Percentiles rank a stretch among this genome's conserved stretches.
Evolutionary conservation across 2,113 vertebrate species (phyloP).

Genomic region (Sprattus sprattus): DNA sequence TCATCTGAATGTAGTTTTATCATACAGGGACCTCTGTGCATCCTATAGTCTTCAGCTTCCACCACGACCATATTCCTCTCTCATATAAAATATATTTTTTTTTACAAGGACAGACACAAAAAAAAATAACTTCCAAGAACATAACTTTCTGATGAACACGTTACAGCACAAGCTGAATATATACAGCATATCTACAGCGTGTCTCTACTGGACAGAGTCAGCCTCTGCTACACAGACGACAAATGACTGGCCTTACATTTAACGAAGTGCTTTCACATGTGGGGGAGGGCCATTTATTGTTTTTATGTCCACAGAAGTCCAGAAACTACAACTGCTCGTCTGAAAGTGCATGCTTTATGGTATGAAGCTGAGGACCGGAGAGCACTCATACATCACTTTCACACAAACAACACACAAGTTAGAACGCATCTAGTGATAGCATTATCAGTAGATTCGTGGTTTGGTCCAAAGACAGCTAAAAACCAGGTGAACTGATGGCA

Average conservation of each 20-base stretch:
- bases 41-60: neutral
- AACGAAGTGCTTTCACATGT: slow-evolving; percentile 58
- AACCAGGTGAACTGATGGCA: slow-evolving; percentile 25
- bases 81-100: slow-evolving; percentile 70
- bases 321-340: slow-evolving; percentile 10
- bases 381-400: slow-evolving; percentile 31
- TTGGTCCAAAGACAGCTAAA: slow-evolving; percentile 45
- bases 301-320: slow-evolving; percentile 5
- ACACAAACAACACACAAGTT: slow-evolving; percentile 17
- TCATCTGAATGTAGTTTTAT: neutral
- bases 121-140: slow-evolving; percentile 68
- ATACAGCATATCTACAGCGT: slow-evolving; percentile 75
- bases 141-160: slow-evolving; percentile 67
- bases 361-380: slow-evolving; percentile 10
- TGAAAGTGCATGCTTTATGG: slow-evolving; percentile 35
- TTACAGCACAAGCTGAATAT: slow-evolving; percentile 57
- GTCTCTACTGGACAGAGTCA: slow-evolving; percentile 60
- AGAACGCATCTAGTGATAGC: slow-evolving; percentile 10
- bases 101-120: slow-evolving; percentile 70
- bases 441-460: slow-evolving; percentile 39
- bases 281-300: slow-evolving; percentile 39
- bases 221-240: slow-evolving; percentile 57
- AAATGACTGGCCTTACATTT: slow-evolving; percentile 65
- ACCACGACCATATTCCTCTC: slow-evolving; percentile 39
- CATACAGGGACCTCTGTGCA: neutral